Evolutionary conservation across 2,888 invertebrate species (phyloP), one percentile per base, ranked within the genome.

Genomic region (Mantis religiosa): DNA sequence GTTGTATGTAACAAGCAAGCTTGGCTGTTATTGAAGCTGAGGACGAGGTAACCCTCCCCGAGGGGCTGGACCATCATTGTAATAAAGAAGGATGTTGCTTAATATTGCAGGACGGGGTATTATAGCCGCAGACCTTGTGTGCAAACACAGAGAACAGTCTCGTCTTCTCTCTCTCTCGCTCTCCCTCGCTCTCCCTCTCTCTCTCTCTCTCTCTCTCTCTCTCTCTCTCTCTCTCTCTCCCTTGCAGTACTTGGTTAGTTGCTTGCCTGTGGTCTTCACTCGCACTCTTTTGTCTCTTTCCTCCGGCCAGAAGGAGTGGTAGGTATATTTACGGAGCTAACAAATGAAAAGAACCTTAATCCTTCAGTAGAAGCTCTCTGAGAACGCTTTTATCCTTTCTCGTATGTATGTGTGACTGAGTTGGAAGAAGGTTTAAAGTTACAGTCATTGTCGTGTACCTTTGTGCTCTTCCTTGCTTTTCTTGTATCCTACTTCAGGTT

Each of bases 61-160:
- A 71, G 54, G 54, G 54, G 54, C 54, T 71, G 54, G 54, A 71
- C 47, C 88, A 28, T 71, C 84, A 34, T 28, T 85, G 85, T 88
- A 88, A 88, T 88, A 88, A 88, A 88, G 88, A 82, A 88, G 88
- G 88, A 88, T 82, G 85, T 88, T 88, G 88, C 47, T 88, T 88
- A 88, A 88, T 88, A 88, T 88, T 88, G 88, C 81, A 88, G 87
- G 81, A 87, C 54, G 82, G 25, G 87, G 86, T 82, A 87, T 87
- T 87, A 87, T 25, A 27, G 86, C 81, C 86, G 28, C 54, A 71
- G 54, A 71, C 54, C 54, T 71, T 28, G 86, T 81, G 81, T 34
- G 30, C 82, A 34, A 87, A 71, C 87, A 20, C 25, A 71, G 85
- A 71, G 54, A 20, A 71, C 54, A 54, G 54, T 54, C 54, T 54